phyloP scores from a whole-genome alignment of 2,888 invertebrate species.

The Pristionchus japonicus region DNA sequence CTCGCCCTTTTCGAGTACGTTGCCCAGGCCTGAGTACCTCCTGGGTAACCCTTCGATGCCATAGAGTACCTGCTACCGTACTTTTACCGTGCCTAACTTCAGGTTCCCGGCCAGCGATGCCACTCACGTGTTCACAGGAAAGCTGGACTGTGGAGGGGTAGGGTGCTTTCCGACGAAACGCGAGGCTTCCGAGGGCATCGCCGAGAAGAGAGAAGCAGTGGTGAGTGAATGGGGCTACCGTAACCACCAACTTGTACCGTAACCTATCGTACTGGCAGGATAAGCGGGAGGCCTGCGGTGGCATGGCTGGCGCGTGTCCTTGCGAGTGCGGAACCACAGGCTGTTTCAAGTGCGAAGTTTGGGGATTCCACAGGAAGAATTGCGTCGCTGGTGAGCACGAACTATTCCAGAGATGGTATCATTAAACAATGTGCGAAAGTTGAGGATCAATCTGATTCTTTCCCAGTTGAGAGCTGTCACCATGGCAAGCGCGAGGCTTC shows the following conservation, averaged over 20 bases:
- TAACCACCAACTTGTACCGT: not conserved
- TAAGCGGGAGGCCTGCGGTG: not conserved
- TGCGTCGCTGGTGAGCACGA: too few relatives aligned
- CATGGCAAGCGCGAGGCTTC: not conserved
- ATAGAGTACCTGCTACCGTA: not conserved
- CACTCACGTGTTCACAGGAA: not conserved
- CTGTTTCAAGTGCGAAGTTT: too few relatives aligned
- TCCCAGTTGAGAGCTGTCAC: not conserved
- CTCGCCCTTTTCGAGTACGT: not conserved
- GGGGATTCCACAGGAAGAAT: too few relatives aligned
- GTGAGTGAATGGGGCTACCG: not conserved
- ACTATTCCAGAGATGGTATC: too few relatives aligned
- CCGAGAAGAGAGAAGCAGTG: not conserved
- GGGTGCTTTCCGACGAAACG: not conserved
- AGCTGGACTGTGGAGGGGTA: not conserved
- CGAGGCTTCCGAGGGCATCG: not conserved
- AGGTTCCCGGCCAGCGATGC: not conserved
- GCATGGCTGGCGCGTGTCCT: too few relatives aligned
- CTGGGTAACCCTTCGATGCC: not conserved
- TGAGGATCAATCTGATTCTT: not conserved
- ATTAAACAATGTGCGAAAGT: not conserved
- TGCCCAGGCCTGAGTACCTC: not conserved
- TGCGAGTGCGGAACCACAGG: too few relatives aligned
- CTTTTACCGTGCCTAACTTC: not conserved
- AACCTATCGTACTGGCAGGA: not conserved